phyloP scores from a whole-genome alignment of 2,113 vertebrate species.

The Paralichthys olivaceus region DNA sequence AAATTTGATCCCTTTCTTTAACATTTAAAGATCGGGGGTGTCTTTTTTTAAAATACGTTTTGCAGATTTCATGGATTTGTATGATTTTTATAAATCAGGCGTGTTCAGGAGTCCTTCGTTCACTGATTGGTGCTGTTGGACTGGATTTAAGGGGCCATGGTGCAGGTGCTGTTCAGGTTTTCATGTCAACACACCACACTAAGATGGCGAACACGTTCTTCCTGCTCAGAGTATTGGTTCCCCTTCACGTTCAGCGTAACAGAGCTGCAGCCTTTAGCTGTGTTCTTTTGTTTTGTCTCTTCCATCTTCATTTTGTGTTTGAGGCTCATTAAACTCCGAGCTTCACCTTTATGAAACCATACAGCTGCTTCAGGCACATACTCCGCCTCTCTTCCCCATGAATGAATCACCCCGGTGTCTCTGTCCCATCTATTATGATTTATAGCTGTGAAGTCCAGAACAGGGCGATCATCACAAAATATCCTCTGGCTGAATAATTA shows the following conservation, averaged over 20 bases:
- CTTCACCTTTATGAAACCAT: constrained; percentile 30
- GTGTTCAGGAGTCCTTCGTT: too few relatives aligned
- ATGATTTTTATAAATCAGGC: too few relatives aligned
- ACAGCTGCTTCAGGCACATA: constrained; percentile 27
- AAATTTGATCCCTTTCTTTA: too few relatives aligned
- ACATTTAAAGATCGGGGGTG: too few relatives aligned
- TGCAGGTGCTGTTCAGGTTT: too few relatives aligned
- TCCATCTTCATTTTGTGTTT: constrained; percentile 10
- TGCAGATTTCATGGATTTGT: too few relatives aligned
- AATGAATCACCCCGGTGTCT: constrained; percentile 33
- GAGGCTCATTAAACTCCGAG: background rate
- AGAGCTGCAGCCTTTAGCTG: background rate
- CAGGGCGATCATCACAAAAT: constrained; percentile 24
- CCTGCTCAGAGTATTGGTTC: too few relatives aligned
- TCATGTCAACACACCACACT: too few relatives aligned
- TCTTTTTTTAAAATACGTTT: too few relatives aligned
- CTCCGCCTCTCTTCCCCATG: background rate
- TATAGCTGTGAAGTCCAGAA: constrained; percentile 12
- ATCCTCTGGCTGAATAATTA: constrained; percentile 44
- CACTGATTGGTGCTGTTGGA: too few relatives aligned
- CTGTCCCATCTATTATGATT: constrained; percentile 28
- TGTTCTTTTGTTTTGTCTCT: background rate
- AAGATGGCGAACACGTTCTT: too few relatives aligned
- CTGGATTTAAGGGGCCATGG: too few relatives aligned
- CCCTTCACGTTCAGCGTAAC: background rate